Base-by-base conservation (phyloP, 2,113 vertebrate genomes). In the Malurus elegans region DNA sequence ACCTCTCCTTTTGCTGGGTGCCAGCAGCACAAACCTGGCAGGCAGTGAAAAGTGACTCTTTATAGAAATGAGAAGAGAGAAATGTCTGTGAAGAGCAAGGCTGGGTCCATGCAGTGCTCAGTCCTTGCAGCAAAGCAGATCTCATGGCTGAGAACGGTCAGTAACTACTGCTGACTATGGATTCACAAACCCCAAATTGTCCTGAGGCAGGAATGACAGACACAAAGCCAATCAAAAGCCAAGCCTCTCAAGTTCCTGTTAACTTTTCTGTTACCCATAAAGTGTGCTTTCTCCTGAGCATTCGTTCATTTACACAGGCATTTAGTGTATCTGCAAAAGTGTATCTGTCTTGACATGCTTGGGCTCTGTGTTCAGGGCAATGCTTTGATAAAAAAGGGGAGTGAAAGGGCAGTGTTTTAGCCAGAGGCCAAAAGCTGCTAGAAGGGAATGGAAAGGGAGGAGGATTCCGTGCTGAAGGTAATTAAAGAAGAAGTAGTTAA, bases 401-500 rank as follows among this genome's bases (percentile, higher is more conserved):
- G 19, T 75, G 71, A 90, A 88, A 79, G 28, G 45, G 14, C 32
- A 50, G 88, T 92, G 54, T 70, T 95, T 79, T 94, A 93, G 92
- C 92, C 94, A 58, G 91, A 91, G 83, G 80, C 29, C 34, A 73
- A 93, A 79, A 69, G 36, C 60, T 86, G 36, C 69, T 84, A 71
- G 72, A 81, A 95, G 48, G 69, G 86, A 92, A 88, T 74, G n/a
- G 54, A 83, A 72, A 83, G 38, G 34, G 73, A 90, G 83, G 14
- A 48, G 2, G 13, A 60, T 72, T 95, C 57, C n/a, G 50, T 38
- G 25, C 45, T 86, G 75, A 94, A 73, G 48, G 48, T 92, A 76
- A 93, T 89, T 76, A 69, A 91, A 64, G 42, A 87, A 79, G 83
- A 93, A 95, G 61, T 91, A 64, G 60, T 94, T 88, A 61, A 79